Percentiles rank a stretch among this genome's conserved stretches.
These are phyloP conservation scores for Eupithecia centaureata DNA, from an alignment of 2,888 invertebrate species.

Conservation along the genomic window DNA sequence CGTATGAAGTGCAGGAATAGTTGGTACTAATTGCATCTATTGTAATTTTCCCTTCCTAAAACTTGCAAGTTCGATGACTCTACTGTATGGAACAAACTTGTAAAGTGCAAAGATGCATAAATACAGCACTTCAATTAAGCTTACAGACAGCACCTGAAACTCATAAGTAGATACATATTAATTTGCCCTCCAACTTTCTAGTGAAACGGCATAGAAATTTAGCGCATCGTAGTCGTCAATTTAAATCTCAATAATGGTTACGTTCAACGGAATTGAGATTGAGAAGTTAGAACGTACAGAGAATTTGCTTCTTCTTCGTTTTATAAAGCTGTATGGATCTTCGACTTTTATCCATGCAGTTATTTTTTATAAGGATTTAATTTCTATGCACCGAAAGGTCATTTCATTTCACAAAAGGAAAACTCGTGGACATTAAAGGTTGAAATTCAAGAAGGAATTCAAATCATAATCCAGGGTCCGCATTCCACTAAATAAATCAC, in stretches of 20 bases:
- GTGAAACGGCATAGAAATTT: slow-evolving; percentile 58
- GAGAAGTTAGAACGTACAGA: not conserved
- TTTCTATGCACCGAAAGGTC: not conserved
- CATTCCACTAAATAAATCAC: too few relatives aligned
- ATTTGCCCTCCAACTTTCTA: slow-evolving; percentile 50
- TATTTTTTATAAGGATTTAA: not conserved
- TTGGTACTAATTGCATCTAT: not conserved
- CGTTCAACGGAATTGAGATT: slow-evolving; percentile 62
- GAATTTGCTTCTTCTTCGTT: slow-evolving; percentile 7
- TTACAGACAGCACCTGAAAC: slow-evolving; percentile 35
- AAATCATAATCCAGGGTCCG: slow-evolving; percentile 1
- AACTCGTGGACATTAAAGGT: not conserved
- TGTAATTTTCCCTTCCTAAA: not conserved
- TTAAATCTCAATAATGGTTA: slow-evolving; percentile 58
- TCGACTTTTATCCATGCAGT: not conserved
- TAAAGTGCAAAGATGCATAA: slow-evolving; percentile 34
- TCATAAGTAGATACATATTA: slow-evolving; percentile 46
- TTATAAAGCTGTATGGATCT: not conserved
- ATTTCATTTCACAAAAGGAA: not conserved
- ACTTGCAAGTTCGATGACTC: not conserved
- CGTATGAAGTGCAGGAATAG: not conserved
- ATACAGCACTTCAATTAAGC: slow-evolving; percentile 39
- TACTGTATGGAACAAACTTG: slow-evolving; percentile 18
- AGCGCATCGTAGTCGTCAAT: slow-evolving; percentile 50
- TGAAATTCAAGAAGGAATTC: not conserved